A percentile compares a stretch with the other conserved stretches of the same genome.
Conservation (phyloP, 2,888 invertebrate genomes). For the Lamellibrachia columna region DNA sequence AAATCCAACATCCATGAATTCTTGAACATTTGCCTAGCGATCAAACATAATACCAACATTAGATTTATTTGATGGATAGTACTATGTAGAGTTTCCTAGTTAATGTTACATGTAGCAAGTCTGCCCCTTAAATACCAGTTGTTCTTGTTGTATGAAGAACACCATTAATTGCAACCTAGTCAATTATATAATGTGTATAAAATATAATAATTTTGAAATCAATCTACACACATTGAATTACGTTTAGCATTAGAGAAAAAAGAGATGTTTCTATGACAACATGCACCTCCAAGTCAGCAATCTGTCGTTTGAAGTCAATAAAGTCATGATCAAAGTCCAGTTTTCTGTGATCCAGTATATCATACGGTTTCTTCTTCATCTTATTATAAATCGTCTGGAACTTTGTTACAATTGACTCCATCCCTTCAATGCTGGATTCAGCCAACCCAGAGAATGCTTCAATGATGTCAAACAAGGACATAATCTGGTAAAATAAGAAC, state of each 20-base stretch:
- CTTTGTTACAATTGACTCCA: constrained; percentile 77
- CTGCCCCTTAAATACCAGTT: constrained; percentile 31
- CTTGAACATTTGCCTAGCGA: constrained; percentile 50
- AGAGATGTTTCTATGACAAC: constrained; percentile 22
- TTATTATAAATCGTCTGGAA: constrained; percentile 75
- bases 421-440: constrained; percentile 81
- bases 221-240: not conserved
- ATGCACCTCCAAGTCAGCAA: constrained; percentile 74
- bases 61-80: not conserved
- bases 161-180: not conserved
- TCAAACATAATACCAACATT: constrained; percentile 19
- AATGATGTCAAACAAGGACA: constrained; percentile 78
- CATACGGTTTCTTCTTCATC: constrained; percentile 79
- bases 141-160: not conserved
- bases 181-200: not conserved
- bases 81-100: not conserved
- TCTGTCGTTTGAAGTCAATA: constrained; percentile 75
- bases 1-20: constrained; percentile 54
- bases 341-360: constrained; percentile 82
- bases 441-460: constrained; percentile 79
- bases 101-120: not conserved
- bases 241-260: not conserved
- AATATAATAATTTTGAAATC: not conserved
- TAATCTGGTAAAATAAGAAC: constrained; percentile 71
- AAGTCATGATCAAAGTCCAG: constrained; percentile 81